Percentiles rank a stretch among this genome's conserved stretches.
Evolutionary conservation across 2,113 vertebrate species (phyloP).

Genomic region (Pluvialis apricaria): DNA sequence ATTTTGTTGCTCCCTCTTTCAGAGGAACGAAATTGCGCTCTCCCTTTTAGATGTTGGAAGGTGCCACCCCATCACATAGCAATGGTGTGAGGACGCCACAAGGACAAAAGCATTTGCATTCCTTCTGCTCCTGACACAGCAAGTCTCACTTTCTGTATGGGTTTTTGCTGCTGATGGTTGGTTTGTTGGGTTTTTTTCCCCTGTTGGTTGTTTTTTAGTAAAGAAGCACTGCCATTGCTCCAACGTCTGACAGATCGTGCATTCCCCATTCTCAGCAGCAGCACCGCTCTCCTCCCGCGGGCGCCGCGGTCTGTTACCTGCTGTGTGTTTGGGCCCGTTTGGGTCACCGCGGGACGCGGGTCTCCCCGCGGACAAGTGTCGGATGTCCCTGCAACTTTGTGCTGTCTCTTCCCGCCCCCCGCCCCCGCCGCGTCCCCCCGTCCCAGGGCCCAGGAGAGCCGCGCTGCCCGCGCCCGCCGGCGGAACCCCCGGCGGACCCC

Average conservation of each 20-base stretch:
- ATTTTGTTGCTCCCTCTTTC: neutral
- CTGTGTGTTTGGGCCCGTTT: accelerated
- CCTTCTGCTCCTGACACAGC: neutral
- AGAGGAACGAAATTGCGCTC: neutral
- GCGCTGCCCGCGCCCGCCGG: neutral
- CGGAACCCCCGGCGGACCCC: no score
- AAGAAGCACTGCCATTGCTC: neutral
- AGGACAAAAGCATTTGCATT: neutral
- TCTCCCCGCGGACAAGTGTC: neutral
- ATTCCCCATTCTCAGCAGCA: neutral
- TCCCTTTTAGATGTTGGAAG: no score
- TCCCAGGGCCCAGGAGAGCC: neutral
- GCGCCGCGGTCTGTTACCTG: no score
- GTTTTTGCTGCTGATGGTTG: neutral
- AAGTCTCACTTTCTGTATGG: neutral
- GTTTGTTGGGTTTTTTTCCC: neutral
- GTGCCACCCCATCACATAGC: neutral
- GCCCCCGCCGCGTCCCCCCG: no score
- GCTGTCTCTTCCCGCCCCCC: neutral
- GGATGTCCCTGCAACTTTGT: neutral
- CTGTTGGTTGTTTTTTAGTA: neutral
- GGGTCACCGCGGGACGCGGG: accelerated
- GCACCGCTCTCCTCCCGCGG: accelerated
- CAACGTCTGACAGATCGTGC: neutral
- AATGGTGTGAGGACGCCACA: neutral